These are phyloP conservation scores for Elachura formosa DNA, from an alignment of 2,113 vertebrate species.

Conservation along the genomic window DNA sequence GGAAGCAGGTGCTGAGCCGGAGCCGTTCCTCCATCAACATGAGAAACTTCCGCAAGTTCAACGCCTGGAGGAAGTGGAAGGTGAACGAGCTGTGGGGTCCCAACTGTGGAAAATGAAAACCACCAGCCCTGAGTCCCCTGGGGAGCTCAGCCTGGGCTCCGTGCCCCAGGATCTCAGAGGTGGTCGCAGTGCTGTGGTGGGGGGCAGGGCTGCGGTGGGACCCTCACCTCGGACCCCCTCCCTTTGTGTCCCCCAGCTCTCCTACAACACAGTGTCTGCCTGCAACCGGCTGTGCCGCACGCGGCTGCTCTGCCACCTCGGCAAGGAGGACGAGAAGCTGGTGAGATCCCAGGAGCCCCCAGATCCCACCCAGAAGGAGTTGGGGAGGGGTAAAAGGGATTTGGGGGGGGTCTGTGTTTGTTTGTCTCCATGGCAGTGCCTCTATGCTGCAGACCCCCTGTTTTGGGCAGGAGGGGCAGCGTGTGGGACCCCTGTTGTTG, in stretches of 20 bases:
- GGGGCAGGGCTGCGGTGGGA: neutral
- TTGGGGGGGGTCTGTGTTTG: neutral
- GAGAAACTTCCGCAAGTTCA: conserved; percentile 79
- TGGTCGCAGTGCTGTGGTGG: no score
- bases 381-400: neutral
- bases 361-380: neutral
- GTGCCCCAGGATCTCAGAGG: fast-evolving
- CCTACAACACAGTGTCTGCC: neutral
- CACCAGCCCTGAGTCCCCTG: neutral
- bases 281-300: neutral
- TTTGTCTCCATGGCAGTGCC: neutral
- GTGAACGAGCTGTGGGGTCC: conserved; percentile 3
- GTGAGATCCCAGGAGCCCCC: neutral
- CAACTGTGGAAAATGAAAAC: no score
- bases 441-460: neutral
- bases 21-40: conserved; percentile 82
- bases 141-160: neutral
- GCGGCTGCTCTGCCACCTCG: neutral
- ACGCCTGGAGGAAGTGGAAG: conserved; percentile 78
- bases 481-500: neutral
- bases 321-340: neutral
- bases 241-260: neutral
- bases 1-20: conserved; percentile 63
- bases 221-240: neutral
- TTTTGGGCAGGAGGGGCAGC: neutral